Base-by-base conservation (phyloP, 64 coral and sea anemone genomes). In the Porites australiensis region DNA sequence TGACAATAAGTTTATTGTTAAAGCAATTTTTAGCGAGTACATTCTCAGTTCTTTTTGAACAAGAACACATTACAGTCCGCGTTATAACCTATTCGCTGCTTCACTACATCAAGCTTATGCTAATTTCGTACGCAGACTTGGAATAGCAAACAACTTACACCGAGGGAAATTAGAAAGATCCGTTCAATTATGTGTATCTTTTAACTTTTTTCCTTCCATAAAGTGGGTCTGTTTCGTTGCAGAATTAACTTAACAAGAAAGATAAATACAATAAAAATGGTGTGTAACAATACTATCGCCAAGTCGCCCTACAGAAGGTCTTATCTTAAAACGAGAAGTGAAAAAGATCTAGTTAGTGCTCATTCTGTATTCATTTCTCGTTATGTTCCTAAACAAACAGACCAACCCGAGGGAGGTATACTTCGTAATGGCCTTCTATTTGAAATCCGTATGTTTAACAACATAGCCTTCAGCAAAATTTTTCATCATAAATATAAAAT, bases 401-500 rank as follows among this genome's bases (percentile, higher is more conserved):
- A 19, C 23, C 79, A 63, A 84, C 6, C 16, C 18, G 81, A 82
- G 58, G 81, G 44, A 66, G 44, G 46, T 69, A 68, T 84, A 84
- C 63, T 48, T 50, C 16, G 0, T 65, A 84, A 63, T 80, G 16
- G 77, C 55, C 20, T 60, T n/a, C 55, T 15, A 62, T 84, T 84
- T 68, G 13, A 12, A 3, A n/a, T 48, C 21, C 58, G 6, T 46
- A 50, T 8, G 27, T 52, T 82, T 82, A 14, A 60, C 46, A 16
- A n/a, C 59, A 13, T 21, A 6, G 20, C 50, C 53, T 60, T 5
- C 13, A 21, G 37, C 11, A 45, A 43, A 80, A 80, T 60, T 5
- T 77, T 14, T 13, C 2, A 3, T 3, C 13, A 60, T 80, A 15
- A 11, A 27, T 5, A 22, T 20, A 8, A 44, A 61, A 44, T 43